These are phyloP conservation scores for Mamestra brassicae DNA, from an alignment of 2,888 invertebrate species.

Conservation along the genomic window DNA sequence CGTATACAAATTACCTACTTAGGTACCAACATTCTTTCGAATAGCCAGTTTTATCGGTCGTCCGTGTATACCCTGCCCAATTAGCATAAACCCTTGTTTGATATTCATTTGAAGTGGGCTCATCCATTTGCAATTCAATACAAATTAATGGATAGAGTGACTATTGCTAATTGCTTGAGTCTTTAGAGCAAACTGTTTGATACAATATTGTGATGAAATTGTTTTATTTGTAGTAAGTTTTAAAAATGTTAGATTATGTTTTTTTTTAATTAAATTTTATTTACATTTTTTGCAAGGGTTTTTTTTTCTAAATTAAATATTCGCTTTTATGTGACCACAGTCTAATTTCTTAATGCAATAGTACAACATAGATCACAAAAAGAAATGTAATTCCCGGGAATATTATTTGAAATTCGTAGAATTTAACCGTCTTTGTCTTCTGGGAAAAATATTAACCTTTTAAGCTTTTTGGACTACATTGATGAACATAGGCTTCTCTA, in stretches of 20 bases:
- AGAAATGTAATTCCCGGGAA: too few species aligned
- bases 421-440: too few species aligned
- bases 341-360: too few species aligned
- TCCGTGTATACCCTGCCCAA: neutral
- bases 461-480: neutral
- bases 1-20: neutral
- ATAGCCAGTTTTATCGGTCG: constrained; percentile 5
- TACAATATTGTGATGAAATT: constrained; percentile 14
- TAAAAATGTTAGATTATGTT: neutral
- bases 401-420: neutral
- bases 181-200: constrained; percentile 20
- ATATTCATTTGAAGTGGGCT: constrained; percentile 57
- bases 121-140: constrained; percentile 65
- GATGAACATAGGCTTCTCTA: neutral
- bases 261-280: neutral
- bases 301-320: neutral
- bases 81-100: constrained; percentile 46
- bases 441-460: neutral
- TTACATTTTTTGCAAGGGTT: neutral
- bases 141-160: constrained; percentile 51
- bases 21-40: neutral
- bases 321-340: too few species aligned
- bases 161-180: constrained; percentile 47
- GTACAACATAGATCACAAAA: too few species aligned
- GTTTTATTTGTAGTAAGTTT: constrained; percentile 19